Conservation (phyloP, 2,113 vertebrate genomes). For the Crocuta crocuta region DNA sequence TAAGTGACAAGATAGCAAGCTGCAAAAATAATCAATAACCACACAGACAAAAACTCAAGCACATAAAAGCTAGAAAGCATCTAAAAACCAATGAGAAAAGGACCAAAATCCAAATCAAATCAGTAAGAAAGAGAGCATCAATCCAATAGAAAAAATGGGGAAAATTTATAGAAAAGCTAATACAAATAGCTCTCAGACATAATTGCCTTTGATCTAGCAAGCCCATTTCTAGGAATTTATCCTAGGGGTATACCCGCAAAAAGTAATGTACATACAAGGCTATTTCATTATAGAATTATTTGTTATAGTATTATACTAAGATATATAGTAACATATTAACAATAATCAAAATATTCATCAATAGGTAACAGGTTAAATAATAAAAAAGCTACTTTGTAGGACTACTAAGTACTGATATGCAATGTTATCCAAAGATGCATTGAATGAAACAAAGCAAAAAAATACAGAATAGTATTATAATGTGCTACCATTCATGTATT, state of each 20-base stretch:
- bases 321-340: background rate
- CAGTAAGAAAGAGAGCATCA: background rate
- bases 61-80: background rate
- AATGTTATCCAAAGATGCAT: background rate
- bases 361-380: background rate
- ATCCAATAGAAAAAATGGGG: background rate
- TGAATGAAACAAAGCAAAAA: slow-evolving; percentile 50
- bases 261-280: background rate
- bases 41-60: background rate
- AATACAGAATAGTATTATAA: background rate
- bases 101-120: background rate
- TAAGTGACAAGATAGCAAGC: background rate
- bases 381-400: background rate
- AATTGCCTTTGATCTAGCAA: background rate
- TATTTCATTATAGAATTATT: background rate
- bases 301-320: background rate
- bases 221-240: slow-evolving; percentile 1
- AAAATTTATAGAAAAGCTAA: slow-evolving; percentile 4
- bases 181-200: background rate
- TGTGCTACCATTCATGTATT: background rate
- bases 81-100: background rate
- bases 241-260: background rate
- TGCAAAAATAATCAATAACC: background rate
- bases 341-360: background rate
- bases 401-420: background rate